Percentiles rank a stretch among this genome's conserved stretches.
Evolutionary conservation across 1,140 invertebrate genomes (phyloP).

Genomic region (Riptortus pedestris): DNA sequence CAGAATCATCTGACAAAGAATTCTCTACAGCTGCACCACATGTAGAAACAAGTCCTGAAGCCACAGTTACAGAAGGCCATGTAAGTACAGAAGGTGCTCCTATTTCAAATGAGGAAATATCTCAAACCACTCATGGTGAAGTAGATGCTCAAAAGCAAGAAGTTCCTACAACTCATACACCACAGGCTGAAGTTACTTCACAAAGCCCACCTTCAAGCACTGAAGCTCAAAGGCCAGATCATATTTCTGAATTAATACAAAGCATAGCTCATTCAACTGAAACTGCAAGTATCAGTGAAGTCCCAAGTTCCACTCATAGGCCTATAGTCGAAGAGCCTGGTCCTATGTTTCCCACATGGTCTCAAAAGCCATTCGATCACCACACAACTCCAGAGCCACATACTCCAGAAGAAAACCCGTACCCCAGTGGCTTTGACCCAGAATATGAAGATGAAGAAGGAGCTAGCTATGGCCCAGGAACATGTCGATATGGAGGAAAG

Average conservation of each 20-base stretch:
- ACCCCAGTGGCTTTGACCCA: constrained; percentile 34
- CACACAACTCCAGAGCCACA: constrained; percentile 20
- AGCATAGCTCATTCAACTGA: neutral
- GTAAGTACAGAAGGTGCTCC: no score
- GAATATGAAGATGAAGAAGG: constrained; percentile 59
- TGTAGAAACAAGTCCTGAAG: neutral
- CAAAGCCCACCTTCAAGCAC: neutral
- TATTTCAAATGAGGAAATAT: no score
- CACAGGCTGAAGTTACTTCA: neutral
- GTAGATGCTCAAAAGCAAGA: neutral
- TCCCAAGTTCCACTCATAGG: neutral
- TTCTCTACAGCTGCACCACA: neutral
- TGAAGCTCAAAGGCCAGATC: neutral
- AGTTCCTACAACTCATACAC: neutral
- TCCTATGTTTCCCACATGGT: constrained; percentile 21
- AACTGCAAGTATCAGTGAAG: neutral
- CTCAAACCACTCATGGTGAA: no score
- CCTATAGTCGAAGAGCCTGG: neutral
- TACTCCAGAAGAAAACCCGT: constrained; percentile 28
- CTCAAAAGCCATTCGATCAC: constrained; percentile 28
- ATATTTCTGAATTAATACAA: neutral
- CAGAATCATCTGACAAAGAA: neutral
- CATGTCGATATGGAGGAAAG: constrained; percentile 81
- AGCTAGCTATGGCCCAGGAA: constrained; percentile 68
- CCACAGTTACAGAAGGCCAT: neutral